A percentile compares a stretch with the other conserved stretches of the same genome.
phyloP scores from a whole-genome alignment of 2,888 invertebrate genomes.

The Polydesmus complanatus region DNA sequence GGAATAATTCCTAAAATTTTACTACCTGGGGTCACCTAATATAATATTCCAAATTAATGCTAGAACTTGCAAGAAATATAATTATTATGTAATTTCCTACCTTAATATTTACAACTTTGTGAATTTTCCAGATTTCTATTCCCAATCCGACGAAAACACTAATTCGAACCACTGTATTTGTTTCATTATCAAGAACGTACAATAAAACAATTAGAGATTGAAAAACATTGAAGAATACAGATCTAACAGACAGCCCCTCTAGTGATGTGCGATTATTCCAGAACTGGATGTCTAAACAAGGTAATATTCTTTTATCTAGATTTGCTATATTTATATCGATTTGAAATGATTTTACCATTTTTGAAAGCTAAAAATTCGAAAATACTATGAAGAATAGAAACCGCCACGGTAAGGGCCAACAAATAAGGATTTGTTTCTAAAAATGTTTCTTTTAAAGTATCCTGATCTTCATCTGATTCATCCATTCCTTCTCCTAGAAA shows the following conservation, averaged over 20 bases:
- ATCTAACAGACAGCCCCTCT: conserved; percentile 92
- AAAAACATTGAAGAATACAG: conserved; percentile 96
- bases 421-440: conserved; percentile 94
- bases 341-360: too few species aligned
- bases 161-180: conserved; percentile 86
- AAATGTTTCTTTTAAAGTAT: conserved; percentile 63
- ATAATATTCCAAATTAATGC: conserved; percentile 6
- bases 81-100: conserved; percentile 22
- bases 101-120: conserved; percentile 53
- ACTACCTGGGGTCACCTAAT: conserved; percentile 53
- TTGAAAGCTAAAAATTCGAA: conserved; percentile 98
- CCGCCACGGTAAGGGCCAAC: conserved; percentile 72
- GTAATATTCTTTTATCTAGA: neutral
- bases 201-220: conserved; percentile 88
- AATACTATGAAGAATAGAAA: conserved; percentile 89
- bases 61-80: neutral
- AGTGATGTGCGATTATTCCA: conserved; percentile 96
- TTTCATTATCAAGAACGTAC: conserved; percentile 96
- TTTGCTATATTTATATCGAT: too few species aligned
- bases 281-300: conserved; percentile 90
- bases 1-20: conserved; percentile 66
- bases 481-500: conserved; percentile 49
- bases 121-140: conserved; percentile 98
- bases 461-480: conserved; percentile 48
- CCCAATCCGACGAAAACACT: conserved; percentile 87